Evolutionary conservation across 2,113 vertebrate genomes (phyloP).

Genomic region (Equus quagga): DNA sequence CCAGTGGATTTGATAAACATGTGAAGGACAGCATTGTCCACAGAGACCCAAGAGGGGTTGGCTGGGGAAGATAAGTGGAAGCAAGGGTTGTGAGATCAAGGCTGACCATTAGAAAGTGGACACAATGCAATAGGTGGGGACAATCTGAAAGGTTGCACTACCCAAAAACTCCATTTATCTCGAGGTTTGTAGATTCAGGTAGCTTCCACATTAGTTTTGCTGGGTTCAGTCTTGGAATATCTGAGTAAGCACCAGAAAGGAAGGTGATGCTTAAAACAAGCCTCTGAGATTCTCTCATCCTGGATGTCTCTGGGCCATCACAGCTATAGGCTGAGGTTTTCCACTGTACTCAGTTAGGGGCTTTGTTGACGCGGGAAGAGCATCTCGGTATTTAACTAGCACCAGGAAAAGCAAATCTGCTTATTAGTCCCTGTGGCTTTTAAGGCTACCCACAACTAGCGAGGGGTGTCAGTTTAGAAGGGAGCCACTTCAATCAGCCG

Average conservation of each 20-base stretch:
- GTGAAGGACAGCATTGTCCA: background rate
- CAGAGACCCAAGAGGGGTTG: background rate
- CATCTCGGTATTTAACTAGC: background rate
- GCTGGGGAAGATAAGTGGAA: background rate
- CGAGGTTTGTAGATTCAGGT: background rate
- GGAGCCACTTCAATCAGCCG: background rate
- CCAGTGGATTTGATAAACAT: background rate
- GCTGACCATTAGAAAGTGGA: background rate
- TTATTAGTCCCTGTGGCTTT: background rate
- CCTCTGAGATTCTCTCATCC: background rate
- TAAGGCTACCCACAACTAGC: background rate
- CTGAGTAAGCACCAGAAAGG: background rate
- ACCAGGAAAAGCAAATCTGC: background rate
- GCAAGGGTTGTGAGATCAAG: background rate
- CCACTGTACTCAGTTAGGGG: background rate
- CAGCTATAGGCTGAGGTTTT: background rate
- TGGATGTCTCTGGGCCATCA: background rate
- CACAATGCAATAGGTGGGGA: background rate
- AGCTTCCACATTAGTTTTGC: background rate
- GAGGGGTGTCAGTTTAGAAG: background rate
- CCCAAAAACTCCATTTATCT: background rate
- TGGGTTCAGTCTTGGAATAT: background rate
- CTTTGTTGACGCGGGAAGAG: background rate
- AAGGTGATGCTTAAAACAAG: background rate
- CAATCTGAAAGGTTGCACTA: background rate